Percentiles rank a stretch among this genome's conserved stretches.
Evolutionary conservation across 2,113 vertebrate species (phyloP).

Genomic region (Kryptolebias marmoratus): DNA sequence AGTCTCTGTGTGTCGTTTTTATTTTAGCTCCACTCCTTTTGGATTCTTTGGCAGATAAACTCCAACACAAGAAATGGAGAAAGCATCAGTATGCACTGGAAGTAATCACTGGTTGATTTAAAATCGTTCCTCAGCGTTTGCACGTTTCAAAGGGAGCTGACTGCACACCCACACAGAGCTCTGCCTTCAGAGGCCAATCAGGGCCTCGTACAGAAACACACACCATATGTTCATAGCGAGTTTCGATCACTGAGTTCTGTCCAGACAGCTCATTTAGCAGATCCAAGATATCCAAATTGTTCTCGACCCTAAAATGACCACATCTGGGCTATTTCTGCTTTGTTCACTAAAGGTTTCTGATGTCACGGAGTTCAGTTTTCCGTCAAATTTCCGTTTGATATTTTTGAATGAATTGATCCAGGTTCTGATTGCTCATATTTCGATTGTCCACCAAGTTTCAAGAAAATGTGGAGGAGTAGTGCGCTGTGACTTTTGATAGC

Average conservation of each 20-base stretch:
- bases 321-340: too few species aligned
- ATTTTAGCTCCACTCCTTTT: slow-evolving; percentile 12
- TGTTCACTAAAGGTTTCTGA: too few species aligned
- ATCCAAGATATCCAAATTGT: neutral
- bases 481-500: too few species aligned
- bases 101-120: slow-evolving; percentile 5
- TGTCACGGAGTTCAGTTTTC: too few species aligned
- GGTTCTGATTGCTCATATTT: too few species aligned
- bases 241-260: slow-evolving; percentile 39
- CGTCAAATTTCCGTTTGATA: too few species aligned
- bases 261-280: slow-evolving; percentile 15
- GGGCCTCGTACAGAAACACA: slow-evolving; percentile 46
- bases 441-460: too few species aligned
- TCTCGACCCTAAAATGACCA: too few species aligned
- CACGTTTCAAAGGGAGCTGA: slow-evolving; percentile 21
- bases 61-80: neutral
- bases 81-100: slow-evolving; percentile 9
- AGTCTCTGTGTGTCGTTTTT: slow-evolving; percentile 10
- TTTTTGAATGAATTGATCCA: too few species aligned
- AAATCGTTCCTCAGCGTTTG: slow-evolving; percentile 5
- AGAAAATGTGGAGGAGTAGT: too few species aligned
- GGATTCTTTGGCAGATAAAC: neutral
- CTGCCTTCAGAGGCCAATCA: slow-evolving; percentile 24
- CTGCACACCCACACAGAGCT: slow-evolving; percentile 25
- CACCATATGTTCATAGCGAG: slow-evolving; percentile 38